These are phyloP conservation scores for Troides aeacus DNA, from an alignment of 2,888 invertebrate species.

Conservation along the genomic window DNA sequence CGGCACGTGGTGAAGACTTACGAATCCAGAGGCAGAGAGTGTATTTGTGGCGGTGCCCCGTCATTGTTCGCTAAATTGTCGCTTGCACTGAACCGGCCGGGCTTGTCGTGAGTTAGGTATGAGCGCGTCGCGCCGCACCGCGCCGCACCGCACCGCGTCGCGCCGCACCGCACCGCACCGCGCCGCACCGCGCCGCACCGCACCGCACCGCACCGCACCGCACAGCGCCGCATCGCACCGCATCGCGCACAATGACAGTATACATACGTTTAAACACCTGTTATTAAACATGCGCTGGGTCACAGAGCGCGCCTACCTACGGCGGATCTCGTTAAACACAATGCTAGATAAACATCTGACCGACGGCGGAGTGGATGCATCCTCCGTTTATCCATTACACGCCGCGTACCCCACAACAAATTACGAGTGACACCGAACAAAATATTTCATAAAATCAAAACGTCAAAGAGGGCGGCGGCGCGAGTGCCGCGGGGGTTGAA, in stretches of 20 bases:
- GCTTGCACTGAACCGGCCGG: conserved; percentile 76
- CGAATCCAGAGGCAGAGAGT: conserved; percentile 66
- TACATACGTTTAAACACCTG: conserved; percentile 78
- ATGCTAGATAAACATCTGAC: conserved; percentile 72
- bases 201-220: too few relatives aligned
- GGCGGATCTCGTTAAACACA: conserved; percentile 69
- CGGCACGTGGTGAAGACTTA: conserved; percentile 53
- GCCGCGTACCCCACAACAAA: conserved; percentile 53
- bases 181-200: conserved; percentile 43
- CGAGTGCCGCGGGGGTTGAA: neutral
- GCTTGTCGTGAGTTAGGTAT: conserved; percentile 77
- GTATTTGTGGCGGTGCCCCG: conserved; percentile 75
- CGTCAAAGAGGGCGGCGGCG: neutral
- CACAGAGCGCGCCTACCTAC: conserved; percentile 58
- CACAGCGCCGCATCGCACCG: too few relatives aligned
- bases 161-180: too few relatives aligned
- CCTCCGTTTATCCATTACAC: conserved; percentile 62
- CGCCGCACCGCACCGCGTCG: too few relatives aligned
- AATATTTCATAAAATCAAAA: conserved; percentile 32
- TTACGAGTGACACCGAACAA: conserved; percentile 56
- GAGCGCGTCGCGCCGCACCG: conserved; percentile 36
- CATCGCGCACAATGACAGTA: conserved; percentile 68
- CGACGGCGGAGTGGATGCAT: conserved; percentile 64
- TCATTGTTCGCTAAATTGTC: conserved; percentile 80
- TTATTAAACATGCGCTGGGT: conserved; percentile 75